A percentile compares a stretch with the other conserved stretches of the same genome.
phyloP scores from a whole-genome alignment of 2,113 vertebrate genomes.

The Actenoides hombroni region DNA sequence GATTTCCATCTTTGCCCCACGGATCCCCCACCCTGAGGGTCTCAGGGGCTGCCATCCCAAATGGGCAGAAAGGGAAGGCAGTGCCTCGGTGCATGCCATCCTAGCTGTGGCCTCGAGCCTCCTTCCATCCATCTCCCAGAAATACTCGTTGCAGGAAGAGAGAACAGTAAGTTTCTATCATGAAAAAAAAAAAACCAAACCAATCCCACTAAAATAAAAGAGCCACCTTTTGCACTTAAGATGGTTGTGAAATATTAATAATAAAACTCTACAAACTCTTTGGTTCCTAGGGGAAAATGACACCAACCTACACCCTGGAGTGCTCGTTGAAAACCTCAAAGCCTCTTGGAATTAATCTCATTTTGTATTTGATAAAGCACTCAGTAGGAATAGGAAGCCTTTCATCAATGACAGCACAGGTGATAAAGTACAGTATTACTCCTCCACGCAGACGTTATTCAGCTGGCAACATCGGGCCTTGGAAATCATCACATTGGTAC shows the following conservation, averaged over 20 bases:
- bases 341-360: not conserved
- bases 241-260: not conserved
- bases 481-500: not conserved
- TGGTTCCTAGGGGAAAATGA: not conserved
- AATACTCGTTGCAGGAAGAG: not conserved
- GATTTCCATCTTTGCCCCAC: not conserved
- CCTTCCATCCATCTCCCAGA: not conserved
- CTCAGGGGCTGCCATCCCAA: not conserved
- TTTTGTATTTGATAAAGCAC: conserved; percentile 14
- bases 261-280: not conserved
- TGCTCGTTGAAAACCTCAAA: not conserved
- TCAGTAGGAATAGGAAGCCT: not conserved
- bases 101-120: not conserved
- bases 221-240: not conserved
- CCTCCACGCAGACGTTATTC: not conserved
- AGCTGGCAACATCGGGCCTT: rapidly evolving
- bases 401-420: not conserved
- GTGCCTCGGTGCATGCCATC: not conserved
- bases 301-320: not conserved
- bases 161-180: not conserved
- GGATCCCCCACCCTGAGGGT: not conserved
- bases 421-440: not conserved
- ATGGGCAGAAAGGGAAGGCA: not conserved
- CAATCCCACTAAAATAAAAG: not conserved
- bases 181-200: not conserved